Evolutionary conservation across 2,797 vertebrate genomes (phyloP), one percentile per base, ranked within the genome.

Genomic region (Intellagama lesueurii): DNA sequence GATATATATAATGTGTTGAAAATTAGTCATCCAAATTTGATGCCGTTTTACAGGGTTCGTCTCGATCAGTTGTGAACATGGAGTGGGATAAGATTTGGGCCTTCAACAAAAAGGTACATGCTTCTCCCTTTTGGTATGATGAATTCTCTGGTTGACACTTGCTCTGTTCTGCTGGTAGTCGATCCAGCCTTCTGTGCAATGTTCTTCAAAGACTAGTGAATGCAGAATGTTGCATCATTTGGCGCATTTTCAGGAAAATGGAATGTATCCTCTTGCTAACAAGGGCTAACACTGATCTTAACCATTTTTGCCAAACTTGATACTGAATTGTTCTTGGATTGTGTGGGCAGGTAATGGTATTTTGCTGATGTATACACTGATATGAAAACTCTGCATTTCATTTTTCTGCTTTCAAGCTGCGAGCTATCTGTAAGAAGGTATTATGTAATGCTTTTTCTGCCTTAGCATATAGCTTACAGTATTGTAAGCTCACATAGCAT

Each of bases 401-500:
- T 98, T 99, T 98, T 98, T 99, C 98, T 99, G 98, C 98, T 99
- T 99, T 97, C 99, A 99, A 99, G 99, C 99, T 99, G 99, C 99
- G 98, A 98, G 97, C 98, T 99, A 99, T 98, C 98, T 99, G 98
- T 99, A 98, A 99, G 97, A 99, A 99, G 99, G 99, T 99, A 99
- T 97, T 95, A 96, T 96, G 94, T 95, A 94, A 95, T 83, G 95
- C 96, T 97, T 97, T 92, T 96, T 95, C 97, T 96, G 96, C 96
- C 96, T 96, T 95, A 95, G 96, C 96, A 93, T 92, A 94, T 95
- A 95, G 97, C 97, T 97, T 96, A 95, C 95, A 95, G 95, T 96
- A 89, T 91, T 94, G 93, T 96, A 95, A 96, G 90, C 96, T 85
- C 94, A 93, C 88, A 44, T 89, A 95, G 91, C 90, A 95, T 93